Evolutionary conservation across 1,140 invertebrate genomes (phyloP).

Genomic region (Achatina immaculata): DNA sequence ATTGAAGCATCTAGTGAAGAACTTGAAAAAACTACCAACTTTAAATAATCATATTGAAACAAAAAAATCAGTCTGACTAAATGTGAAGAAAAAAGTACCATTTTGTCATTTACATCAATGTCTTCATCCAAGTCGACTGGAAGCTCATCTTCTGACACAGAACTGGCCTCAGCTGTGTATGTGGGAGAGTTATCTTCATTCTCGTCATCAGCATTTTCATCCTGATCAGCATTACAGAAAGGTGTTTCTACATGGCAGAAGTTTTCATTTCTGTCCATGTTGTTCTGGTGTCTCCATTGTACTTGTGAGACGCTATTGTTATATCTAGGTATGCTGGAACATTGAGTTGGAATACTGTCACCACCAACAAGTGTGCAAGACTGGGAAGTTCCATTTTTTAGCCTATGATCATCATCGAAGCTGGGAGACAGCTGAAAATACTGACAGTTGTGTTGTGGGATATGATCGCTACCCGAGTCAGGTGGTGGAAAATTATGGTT

Average conservation of each 20-base stretch:
- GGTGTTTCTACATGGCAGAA: neutral
- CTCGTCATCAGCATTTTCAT: constrained; percentile 13
- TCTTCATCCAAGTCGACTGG: constrained; percentile 37
- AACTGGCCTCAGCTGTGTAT: neutral
- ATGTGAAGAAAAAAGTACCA: neutral
- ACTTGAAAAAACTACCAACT: no score
- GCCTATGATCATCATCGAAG: neutral
- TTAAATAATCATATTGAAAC: no score
- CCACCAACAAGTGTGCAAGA: neutral
- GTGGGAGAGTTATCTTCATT: neutral
- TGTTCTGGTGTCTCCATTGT: neutral
- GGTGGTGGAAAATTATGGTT: neutral
- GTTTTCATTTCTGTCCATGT: neutral
- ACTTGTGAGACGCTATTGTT: neutral
- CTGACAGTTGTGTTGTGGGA: neutral
- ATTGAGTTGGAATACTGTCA: neutral
- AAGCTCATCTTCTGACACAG: constrained; percentile 8
- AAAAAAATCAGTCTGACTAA: no score
- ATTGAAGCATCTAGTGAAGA: no score
- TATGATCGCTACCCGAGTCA: neutral
- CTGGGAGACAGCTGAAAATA: neutral
- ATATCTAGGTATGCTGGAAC: neutral
- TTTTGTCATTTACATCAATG: constrained; percentile 31
- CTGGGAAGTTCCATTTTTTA: neutral
- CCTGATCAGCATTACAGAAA: constrained; percentile 2